Base-by-base conservation (phyloP, 2,888 invertebrate species). In the Thereva nobilitata region DNA sequence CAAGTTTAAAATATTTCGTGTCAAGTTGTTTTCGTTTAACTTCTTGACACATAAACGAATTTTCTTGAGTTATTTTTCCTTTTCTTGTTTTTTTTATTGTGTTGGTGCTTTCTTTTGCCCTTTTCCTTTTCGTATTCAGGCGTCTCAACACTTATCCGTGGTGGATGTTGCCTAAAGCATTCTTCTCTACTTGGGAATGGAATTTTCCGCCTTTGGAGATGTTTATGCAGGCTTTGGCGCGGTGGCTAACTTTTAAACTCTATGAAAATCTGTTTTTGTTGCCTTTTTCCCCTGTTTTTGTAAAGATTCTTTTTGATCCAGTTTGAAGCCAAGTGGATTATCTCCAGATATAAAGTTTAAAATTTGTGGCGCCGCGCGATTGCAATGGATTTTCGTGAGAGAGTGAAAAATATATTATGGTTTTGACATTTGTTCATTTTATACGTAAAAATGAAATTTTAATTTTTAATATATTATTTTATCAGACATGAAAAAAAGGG, bases 1-100 rank as follows among this genome's bases (percentile, higher is more conserved):
- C 44, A 64, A 64, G 52, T 54, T 38, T 54, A 54, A 64, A 64
- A 64, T 64, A 64, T 64, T 64, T 64, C 45, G 54, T 64, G 64
- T 64, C 64, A 54, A 64, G 64, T 64, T 54, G 45, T 64, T 64
- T 54, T 53, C 54, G 37, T 64, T 64, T 64, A 64, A 64, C 64
- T 54, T 64, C 64, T 64, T 64, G 64, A 64, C 64, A 64, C 54
- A 64, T 64, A 64, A 64, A 64, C 64, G 64, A 64, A 64, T 52
- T 64, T 64, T 64, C 42, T 53, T 63, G 52, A 52, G 52, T 23
- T 23, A 42, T 47, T 42, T 63, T 63, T 37, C 34, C 42, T 42
- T 52, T 42, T 53, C 41, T 63, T 63, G 52, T 52, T 52, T 50
- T 63, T 52, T 50, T 63, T 63, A 37, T 23, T 23, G 1, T 23